These are phyloP conservation scores for Enhydra lutris DNA, from an alignment of 2,113 vertebrate genomes.

Conservation along the genomic window DNA sequence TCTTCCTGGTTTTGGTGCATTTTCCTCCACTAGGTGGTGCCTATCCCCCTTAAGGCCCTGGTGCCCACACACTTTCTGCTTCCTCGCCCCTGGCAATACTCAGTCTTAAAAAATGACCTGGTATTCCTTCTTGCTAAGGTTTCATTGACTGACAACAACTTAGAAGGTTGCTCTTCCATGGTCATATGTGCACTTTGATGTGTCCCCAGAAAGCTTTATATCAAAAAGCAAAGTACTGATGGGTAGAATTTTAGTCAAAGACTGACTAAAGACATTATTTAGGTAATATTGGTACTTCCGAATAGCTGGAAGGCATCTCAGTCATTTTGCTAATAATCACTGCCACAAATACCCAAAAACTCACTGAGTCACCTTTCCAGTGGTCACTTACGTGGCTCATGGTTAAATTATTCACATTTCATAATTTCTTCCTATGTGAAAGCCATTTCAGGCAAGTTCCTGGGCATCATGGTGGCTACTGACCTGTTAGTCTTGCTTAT, in stretches of 20 bases:
- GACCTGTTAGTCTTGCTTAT: background rate
- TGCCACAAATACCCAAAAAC: background rate
- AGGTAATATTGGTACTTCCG: conserved; percentile 13
- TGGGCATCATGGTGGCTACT: background rate
- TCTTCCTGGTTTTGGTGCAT: background rate
- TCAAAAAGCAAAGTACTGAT: background rate
- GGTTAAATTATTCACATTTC: background rate
- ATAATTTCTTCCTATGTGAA: conserved; percentile 1
- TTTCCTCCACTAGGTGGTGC: conserved; percentile 70
- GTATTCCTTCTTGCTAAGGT: background rate
- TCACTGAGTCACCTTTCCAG: background rate
- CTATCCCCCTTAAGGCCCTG: conserved; percentile 45
- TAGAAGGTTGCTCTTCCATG: background rate
- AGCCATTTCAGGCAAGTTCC: background rate
- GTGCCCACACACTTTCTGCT: background rate
- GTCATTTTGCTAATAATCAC: background rate
- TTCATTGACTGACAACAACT: background rate
- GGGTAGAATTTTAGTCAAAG: conserved; percentile 36
- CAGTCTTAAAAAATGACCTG: background rate
- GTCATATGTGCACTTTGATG: background rate
- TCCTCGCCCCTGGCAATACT: background rate
- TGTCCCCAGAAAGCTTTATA: background rate
- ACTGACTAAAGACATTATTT: conserved; percentile 50
- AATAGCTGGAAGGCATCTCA: conserved; percentile 46
- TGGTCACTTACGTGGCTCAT: background rate